phyloP scores from a whole-genome alignment of 2,888 invertebrate species.

The Hipparchia semele region DNA sequence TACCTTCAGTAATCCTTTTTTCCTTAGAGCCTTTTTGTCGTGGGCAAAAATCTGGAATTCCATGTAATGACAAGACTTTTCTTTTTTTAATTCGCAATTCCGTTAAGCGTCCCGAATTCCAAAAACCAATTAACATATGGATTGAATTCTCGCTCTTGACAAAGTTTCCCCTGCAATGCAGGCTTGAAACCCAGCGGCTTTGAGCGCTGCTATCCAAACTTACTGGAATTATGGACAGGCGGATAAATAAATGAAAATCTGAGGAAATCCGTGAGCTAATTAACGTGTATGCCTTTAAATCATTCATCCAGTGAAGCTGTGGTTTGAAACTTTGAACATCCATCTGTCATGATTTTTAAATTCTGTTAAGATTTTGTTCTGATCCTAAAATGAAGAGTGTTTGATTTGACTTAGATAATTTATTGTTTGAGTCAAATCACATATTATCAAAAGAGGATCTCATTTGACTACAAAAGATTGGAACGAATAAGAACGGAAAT shows the following conservation, averaged over 20 bases:
- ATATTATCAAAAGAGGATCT: too few relatives aligned
- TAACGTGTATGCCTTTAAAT: constrained; percentile 6
- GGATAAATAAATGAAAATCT: constrained; percentile 18
- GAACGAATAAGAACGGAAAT: too few relatives aligned
- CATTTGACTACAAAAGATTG: too few relatives aligned
- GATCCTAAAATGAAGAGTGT: too few relatives aligned
- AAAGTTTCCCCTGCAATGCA: constrained; percentile 27
- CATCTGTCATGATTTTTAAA: too few relatives aligned
- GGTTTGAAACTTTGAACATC: constrained; percentile 1
- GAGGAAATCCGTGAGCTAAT: constrained; percentile 19
- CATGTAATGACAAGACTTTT: background rate
- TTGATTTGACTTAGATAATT: too few relatives aligned
- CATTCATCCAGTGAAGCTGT: background rate
- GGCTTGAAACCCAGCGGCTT: constrained; percentile 20
- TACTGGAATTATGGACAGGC: constrained; percentile 17
- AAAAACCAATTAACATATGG: constrained; percentile 22
- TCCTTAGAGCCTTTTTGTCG: too few relatives aligned
- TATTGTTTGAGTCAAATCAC: too few relatives aligned
- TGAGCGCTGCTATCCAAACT: constrained; percentile 24
- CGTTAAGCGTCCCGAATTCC: constrained; percentile 6
- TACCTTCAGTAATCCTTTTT: too few relatives aligned
- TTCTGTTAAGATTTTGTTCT: too few relatives aligned
- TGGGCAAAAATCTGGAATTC: background rate
- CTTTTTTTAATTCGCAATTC: constrained; percentile 6
- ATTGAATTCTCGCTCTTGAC: constrained; percentile 21